These are phyloP conservation scores for Taeniopygia guttata DNA, from an alignment of 2,797 vertebrate species.

Conservation along the genomic window DNA sequence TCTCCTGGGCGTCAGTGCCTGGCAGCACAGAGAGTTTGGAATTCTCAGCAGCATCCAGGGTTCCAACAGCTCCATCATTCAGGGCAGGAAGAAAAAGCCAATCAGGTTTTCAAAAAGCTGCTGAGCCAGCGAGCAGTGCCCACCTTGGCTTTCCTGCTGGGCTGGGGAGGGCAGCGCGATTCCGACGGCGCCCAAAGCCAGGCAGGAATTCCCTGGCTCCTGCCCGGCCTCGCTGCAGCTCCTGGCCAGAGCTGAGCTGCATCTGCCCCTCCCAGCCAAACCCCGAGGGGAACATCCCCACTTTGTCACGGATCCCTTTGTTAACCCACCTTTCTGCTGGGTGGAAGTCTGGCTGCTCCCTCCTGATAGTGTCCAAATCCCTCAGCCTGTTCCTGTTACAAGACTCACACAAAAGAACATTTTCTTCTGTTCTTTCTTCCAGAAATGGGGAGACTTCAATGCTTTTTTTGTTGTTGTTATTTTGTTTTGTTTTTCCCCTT, in stretches of 20 bases:
- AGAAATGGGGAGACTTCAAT: slow-evolving; percentile 6
- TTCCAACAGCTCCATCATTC: neutral
- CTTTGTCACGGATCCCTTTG: neutral
- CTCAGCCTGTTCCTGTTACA: neutral
- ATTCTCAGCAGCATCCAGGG: neutral
- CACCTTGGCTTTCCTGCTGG: slow-evolving; percentile 7
- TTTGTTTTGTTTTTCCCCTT: neutral
- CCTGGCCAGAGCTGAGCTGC: neutral
- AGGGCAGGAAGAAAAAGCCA: neutral
- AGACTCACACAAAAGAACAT: slow-evolving; percentile 10
- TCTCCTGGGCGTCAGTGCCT: neutral
- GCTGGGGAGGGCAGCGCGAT: neutral
- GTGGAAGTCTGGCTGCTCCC: slow-evolving; percentile 3
- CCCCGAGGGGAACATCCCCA: neutral
- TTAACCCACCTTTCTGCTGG: neutral
- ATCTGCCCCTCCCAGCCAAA: neutral
- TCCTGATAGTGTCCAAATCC: neutral
- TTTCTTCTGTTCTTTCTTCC: neutral
- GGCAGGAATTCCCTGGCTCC: neutral
- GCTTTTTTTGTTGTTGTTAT: neutral
- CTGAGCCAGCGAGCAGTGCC: neutral
- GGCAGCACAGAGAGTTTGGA: neutral
- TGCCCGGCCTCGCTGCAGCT: neutral
- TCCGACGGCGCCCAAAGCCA: neutral
- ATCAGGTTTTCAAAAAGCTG: neutral